Conservation (phyloP, 2,888 invertebrate species). For the Panopea generosa region DNA sequence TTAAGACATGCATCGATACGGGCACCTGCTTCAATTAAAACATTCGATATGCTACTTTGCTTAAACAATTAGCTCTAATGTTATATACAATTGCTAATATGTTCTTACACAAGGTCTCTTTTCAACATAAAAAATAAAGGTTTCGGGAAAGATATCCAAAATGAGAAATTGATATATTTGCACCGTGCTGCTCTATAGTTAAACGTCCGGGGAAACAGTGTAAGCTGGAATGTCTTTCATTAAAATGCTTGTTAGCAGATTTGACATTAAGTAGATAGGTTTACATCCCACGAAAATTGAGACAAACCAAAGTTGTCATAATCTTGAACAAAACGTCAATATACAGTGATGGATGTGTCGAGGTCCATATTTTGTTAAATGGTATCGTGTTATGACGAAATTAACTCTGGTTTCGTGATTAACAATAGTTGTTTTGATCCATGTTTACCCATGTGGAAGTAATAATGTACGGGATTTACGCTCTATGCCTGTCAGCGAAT, state of each 20-base stretch:
- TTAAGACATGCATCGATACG: slow-evolving; percentile 12
- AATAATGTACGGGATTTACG: slow-evolving; percentile 23
- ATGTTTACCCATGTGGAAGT: slow-evolving; percentile 22
- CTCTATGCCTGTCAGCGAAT: slow-evolving; percentile 33
- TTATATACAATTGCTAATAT: slow-evolving; percentile 35
- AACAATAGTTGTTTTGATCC: slow-evolving; percentile 57
- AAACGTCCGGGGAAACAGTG: slow-evolving; percentile 22
- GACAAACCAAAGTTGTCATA: slow-evolving; percentile 49
- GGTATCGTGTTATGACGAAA: slow-evolving; percentile 38
- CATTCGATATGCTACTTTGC: slow-evolving; percentile 18
- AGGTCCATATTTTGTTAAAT: slow-evolving; percentile 18
- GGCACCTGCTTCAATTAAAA: slow-evolving; percentile 35
- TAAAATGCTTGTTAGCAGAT: slow-evolving; percentile 36
- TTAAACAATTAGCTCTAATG: slow-evolving; percentile 30
- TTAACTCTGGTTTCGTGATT: slow-evolving; percentile 26
- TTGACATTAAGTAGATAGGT: slow-evolving; percentile 38
- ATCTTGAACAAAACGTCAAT: slow-evolving; percentile 33
- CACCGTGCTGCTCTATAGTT: slow-evolving; percentile 6
- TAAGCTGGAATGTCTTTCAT: slow-evolving; percentile 32
- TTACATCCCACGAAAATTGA: slow-evolving; percentile 46
- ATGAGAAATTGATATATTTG: slow-evolving; percentile 45
- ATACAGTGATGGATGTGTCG: slow-evolving; percentile 18
- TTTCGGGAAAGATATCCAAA: slow-evolving; percentile 33
- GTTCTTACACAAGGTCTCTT: slow-evolving; percentile 37
- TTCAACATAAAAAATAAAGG: slow-evolving; percentile 5